phyloP scores from a whole-genome alignment of 2,113 vertebrate genomes.

The Baryphthengus martii region DNA sequence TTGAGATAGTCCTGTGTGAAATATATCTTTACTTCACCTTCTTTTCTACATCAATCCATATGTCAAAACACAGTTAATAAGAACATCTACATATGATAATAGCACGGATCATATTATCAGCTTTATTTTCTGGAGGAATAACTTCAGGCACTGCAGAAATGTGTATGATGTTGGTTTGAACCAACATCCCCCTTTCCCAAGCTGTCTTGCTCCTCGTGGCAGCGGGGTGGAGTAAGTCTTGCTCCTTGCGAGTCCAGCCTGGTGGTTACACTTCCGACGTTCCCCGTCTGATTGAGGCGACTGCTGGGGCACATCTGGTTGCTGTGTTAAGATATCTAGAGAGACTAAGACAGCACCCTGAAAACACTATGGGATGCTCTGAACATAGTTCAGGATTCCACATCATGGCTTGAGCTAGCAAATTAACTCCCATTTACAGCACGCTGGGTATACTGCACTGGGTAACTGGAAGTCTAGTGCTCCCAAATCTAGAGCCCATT shows the following conservation, averaged over 20 bases:
- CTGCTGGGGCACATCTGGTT: background rate
- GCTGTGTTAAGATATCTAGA: background rate
- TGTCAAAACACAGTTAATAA: background rate
- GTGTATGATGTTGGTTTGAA: background rate
- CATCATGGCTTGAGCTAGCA: background rate
- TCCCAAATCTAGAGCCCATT: background rate
- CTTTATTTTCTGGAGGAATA: background rate
- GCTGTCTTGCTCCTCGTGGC: accelerated
- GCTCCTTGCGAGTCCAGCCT: background rate
- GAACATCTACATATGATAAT: background rate
- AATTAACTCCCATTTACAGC: background rate
- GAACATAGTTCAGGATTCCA: background rate
- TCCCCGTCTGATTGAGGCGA: background rate
- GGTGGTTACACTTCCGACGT: accelerated
- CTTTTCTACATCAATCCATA: background rate
- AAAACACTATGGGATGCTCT: background rate
- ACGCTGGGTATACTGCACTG: background rate
- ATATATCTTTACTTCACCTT: background rate
- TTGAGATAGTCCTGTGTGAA: background rate
- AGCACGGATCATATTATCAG: background rate
- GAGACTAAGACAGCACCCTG: background rate
- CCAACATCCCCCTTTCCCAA: background rate
- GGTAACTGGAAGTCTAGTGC: background rate
- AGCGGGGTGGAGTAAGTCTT: background rate
- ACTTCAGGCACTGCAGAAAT: background rate